Base-by-base conservation (phyloP, 2,113 vertebrate species). In the Romanogobio albipinnatus region DNA sequence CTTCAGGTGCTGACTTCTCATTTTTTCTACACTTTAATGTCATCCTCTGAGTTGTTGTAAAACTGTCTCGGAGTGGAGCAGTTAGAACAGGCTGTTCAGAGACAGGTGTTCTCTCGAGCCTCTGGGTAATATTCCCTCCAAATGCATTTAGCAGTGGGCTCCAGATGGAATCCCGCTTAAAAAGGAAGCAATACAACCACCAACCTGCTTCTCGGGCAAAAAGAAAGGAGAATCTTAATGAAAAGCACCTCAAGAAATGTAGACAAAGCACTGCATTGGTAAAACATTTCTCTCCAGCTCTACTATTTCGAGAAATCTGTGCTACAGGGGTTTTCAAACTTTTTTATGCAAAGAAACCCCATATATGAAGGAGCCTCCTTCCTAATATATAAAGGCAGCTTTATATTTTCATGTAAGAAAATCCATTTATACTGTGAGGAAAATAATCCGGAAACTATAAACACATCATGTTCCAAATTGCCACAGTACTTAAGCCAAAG, bases 1-100 rank as follows among this genome's bases (percentile, higher is more conserved):
- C 84, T 85, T 71, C 78, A 85, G 78, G 66, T 73, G 84, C 84
- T 80, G 68, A 74, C 66, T 80, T 73, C 36, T 80, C 39, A 49
- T 80, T 85, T 71, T 71, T 61, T 49, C 26, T 68, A 45, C 61
- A 14, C 45, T 36, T 81, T 81, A 81, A 81, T 81, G 78, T 68
- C 78, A 81, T 81, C 78, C 29, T 68, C 43, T 5, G 24, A 81
- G 78, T 68, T 68, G 78, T 64, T 81, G 78, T 68, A 68, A 81
- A 81, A 68, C 78, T 66, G 78, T 68, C 45, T 53, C 68, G 61
- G 45, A 81, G 45, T 22, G 43, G 78, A 68, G 78, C 78, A 33
- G 78, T 51, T 68, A 81, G 43, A 81, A 68, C 24, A 47, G 78
- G 45, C 61, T 29, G 61, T 81, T 66, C 61, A 22, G 45, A 81